Conservation (phyloP, 2,113 vertebrate genomes). For the Sinocyclocheilus anophthalmus region DNA sequence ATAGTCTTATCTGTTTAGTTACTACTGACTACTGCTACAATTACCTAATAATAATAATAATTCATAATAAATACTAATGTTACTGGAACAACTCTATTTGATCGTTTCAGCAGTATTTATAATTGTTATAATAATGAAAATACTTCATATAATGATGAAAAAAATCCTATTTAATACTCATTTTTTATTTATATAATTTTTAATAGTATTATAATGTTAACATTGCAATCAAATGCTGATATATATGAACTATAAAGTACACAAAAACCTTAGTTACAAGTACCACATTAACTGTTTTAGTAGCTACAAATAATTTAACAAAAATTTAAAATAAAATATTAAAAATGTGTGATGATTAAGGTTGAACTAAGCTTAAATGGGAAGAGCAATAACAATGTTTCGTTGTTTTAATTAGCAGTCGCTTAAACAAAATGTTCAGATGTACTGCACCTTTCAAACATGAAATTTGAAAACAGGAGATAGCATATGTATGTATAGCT, state of each 20-base stretch:
- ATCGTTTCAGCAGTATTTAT: neutral
- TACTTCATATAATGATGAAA: neutral
- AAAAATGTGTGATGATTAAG: neutral
- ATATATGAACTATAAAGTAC: neutral
- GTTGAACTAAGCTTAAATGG: neutral
- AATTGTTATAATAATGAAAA: neutral
- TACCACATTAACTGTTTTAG: neutral
- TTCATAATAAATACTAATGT: neutral
- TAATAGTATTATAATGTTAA: neutral
- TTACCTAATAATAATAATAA: neutral
- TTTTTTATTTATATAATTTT: neutral
- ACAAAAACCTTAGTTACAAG: neutral
- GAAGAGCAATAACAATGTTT: neutral
- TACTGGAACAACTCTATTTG: neutral
- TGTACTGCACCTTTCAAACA: neutral
- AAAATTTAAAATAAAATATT: neutral
- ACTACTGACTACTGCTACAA: neutral
- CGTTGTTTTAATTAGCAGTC: neutral
- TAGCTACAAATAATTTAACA: neutral
- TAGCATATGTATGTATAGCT: neutral
- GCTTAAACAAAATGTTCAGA: neutral
- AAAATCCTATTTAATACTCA: neutral
- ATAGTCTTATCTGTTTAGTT: neutral
- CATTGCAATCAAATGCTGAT: neutral
- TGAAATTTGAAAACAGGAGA: neutral